phyloP scores from a whole-genome alignment of 2,113 vertebrate genomes.

The Ophiodon elongatus region DNA sequence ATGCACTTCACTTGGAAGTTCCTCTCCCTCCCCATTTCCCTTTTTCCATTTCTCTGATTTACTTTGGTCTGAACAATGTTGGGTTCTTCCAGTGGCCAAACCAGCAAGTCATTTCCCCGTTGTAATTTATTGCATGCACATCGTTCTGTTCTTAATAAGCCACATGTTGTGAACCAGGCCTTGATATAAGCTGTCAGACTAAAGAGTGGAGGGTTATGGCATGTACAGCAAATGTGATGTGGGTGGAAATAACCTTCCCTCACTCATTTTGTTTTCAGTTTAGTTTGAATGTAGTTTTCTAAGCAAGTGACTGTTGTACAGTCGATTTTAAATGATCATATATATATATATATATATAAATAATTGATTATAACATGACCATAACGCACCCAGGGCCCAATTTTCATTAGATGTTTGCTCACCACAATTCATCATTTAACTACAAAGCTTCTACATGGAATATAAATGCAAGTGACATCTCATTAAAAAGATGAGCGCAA shows the following conservation, averaged over 20 bases:
- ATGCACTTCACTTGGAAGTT: constrained; percentile 45
- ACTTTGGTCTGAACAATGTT: constrained; percentile 3
- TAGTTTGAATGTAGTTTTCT: neutral
- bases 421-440: neutral
- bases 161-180: constrained; percentile 23
- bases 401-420: neutral
- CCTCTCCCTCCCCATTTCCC: constrained; percentile 39
- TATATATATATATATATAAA: neutral
- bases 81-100: constrained; percentile 27
- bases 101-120: constrained; percentile 28
- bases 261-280: neutral
- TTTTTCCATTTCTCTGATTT: constrained; percentile 47
- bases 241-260: neutral
- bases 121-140: constrained; percentile 40
- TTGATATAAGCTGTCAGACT: neutral
- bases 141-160: constrained; percentile 17
- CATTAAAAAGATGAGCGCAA: neutral
- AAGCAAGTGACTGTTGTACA: neutral
- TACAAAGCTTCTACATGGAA: neutral
- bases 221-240: neutral
- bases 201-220: neutral
- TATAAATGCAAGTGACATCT: constrained; percentile 2
- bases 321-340: neutral
- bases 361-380: neutral
- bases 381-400: neutral